These are phyloP conservation scores for Sebastes matsubarae DNA, from an alignment of 2,797 vertebrate genomes.

Conservation along the genomic window DNA sequence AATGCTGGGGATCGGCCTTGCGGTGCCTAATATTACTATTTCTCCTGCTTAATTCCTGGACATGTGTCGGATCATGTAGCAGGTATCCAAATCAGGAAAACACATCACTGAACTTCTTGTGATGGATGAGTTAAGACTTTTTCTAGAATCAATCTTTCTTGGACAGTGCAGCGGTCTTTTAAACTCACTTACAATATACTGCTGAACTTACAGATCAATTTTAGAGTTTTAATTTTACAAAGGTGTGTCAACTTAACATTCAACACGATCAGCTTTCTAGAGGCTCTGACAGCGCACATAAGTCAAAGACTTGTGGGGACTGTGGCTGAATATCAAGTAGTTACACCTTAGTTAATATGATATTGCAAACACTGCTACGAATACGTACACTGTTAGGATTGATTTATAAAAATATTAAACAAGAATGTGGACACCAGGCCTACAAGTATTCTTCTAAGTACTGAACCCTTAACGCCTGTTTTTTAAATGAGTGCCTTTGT, in stretches of 20 bases:
- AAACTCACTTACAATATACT: slow-evolving; percentile 15
- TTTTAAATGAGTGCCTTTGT: not conserved
- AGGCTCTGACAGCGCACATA: slow-evolving; percentile 7
- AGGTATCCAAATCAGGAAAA: not conserved
- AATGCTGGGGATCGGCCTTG: not conserved
- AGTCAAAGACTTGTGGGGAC: slow-evolving; percentile 19
- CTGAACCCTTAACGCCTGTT: not conserved
- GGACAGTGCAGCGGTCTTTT: not conserved
- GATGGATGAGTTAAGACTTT: not conserved
- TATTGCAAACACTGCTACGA: not conserved
- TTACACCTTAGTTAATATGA: slow-evolving; percentile 18
- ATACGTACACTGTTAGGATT: not conserved
- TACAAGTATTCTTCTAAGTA: too few species aligned
- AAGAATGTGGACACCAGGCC: not conserved
- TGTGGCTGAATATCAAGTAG: slow-evolving; percentile 33
- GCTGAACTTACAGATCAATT: not conserved
- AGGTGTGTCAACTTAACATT: slow-evolving; percentile 9
- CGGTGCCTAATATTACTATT: not conserved
- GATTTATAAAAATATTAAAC: not conserved
- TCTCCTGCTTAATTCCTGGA: not conserved
- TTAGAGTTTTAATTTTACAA: not conserved
- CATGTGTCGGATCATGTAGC: not conserved
- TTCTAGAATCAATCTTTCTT: not conserved
- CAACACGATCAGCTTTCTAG: slow-evolving; percentile 3
- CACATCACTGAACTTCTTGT: not conserved